Conservation (phyloP, 2,113 vertebrate species). For the western clawed frog (Xenopus tropicalis) region DNA sequence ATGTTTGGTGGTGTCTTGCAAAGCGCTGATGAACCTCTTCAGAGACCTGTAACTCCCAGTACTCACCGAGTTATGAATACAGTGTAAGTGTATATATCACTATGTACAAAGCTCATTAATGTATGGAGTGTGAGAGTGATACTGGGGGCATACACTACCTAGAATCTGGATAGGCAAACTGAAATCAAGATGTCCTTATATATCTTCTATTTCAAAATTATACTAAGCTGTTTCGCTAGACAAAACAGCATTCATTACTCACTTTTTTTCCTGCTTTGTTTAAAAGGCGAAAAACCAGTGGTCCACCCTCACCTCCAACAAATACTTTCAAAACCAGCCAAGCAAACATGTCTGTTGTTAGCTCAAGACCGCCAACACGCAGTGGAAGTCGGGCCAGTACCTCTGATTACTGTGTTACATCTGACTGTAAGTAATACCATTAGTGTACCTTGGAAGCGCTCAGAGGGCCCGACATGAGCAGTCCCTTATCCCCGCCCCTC, state of each 20-base stretch:
- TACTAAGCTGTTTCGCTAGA: too few relatives aligned
- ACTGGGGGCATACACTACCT: too few relatives aligned
- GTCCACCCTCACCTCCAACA: slow-evolving; percentile 40
- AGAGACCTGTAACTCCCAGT: slow-evolving; percentile 82
- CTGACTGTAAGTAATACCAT: slow-evolving; percentile 64
- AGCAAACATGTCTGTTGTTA: slow-evolving; percentile 44
- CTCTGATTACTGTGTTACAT: slow-evolving; percentile 58
- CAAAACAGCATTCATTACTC: too few relatives aligned
- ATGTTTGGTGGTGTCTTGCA: slow-evolving; percentile 52
- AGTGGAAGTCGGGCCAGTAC: slow-evolving; percentile 59
- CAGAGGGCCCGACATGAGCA: too few relatives aligned
- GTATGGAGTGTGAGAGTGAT: not conserved
- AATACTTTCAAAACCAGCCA: slow-evolving; percentile 46
- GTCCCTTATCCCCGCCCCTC: too few relatives aligned
- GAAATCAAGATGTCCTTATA: too few relatives aligned
- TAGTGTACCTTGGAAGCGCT: too few relatives aligned
- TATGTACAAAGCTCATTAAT: not conserved
- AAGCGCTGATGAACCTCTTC: slow-evolving; percentile 78
- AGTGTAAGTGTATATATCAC: slow-evolving; percentile 63
- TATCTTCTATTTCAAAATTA: too few relatives aligned
- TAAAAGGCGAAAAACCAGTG: slow-evolving; percentile 54
- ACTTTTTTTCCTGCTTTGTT: slow-evolving; percentile 37
- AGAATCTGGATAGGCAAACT: too few relatives aligned
- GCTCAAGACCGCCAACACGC: slow-evolving; percentile 53
- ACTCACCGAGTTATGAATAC: slow-evolving; percentile 63